Percentiles rank a stretch among this genome's conserved stretches.
These are phyloP conservation scores for Epinephelus fuscoguttatus DNA, from an alignment of 2,113 vertebrate species.

Conservation along the genomic window DNA sequence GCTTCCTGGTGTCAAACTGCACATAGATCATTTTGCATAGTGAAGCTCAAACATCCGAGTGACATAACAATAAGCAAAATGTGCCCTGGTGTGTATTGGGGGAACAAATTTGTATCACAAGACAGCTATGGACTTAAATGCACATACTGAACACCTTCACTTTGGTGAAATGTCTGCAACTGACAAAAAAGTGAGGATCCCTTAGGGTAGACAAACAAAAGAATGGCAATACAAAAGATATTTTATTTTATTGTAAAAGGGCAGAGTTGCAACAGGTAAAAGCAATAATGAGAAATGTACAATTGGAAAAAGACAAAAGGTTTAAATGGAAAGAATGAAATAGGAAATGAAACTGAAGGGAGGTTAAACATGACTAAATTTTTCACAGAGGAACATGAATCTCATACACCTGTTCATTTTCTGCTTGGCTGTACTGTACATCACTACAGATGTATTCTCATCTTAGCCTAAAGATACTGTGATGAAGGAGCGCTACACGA, in stretches of 20 bases:
- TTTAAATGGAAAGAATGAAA: conserved; percentile 47
- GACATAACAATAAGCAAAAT: too few relatives aligned
- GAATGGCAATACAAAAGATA: conserved; percentile 78
- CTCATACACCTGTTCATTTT: conserved; percentile 31
- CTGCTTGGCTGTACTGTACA: conserved; percentile 4
- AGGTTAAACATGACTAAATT: conserved; percentile 16
- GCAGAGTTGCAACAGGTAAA: conserved; percentile 65
- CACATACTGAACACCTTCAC: too few relatives aligned
- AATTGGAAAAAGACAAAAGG: conserved; percentile 43
- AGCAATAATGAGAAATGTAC: conserved; percentile 66
- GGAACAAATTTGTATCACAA: too few relatives aligned
- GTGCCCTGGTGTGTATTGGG: neutral
- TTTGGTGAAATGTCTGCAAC: too few relatives aligned
- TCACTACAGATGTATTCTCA: conserved; percentile 53
- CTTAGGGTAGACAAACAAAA: neutral
- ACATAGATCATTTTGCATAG: too few relatives aligned
- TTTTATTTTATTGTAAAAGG: conserved; percentile 81
- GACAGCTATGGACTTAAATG: too few relatives aligned
- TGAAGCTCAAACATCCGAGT: too few relatives aligned
- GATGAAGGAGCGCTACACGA: conserved; percentile 58
- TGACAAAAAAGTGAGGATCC: neutral
- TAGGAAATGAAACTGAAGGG: conserved; percentile 35
- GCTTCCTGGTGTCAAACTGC: too few relatives aligned
- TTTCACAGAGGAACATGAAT: conserved; percentile 31
- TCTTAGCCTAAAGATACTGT: conserved; percentile 42